Conservation (phyloP, 1,140 invertebrate genomes). For the Drosophila subobscura region DNA sequence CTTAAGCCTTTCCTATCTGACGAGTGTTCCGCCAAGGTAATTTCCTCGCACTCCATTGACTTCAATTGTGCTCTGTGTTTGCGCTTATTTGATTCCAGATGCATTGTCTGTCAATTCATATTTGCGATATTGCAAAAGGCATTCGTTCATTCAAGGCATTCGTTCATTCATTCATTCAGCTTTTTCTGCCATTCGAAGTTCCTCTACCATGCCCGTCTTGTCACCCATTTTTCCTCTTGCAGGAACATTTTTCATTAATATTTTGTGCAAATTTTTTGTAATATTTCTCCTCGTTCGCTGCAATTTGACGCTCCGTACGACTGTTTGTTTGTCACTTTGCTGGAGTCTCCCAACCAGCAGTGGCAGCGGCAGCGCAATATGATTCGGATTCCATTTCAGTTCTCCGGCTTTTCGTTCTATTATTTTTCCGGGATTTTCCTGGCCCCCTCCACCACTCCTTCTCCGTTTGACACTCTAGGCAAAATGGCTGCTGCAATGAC, state of each 20-base stretch:
- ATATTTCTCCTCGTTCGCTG: slow-evolving; percentile 22
- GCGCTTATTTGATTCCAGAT: slow-evolving; percentile 7
- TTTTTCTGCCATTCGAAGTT: neutral
- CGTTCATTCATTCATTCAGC: neutral
- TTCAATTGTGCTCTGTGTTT: slow-evolving; percentile 10
- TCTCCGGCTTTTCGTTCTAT: slow-evolving; percentile 18
- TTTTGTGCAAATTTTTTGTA: slow-evolving; percentile 39
- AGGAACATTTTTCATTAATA: slow-evolving; percentile 54
- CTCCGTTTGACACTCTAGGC: slow-evolving; percentile 62
- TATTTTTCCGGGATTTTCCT: slow-evolving; percentile 7
- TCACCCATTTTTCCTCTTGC: slow-evolving; percentile 17
- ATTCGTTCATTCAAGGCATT: neutral
- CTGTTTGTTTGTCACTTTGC: slow-evolving; percentile 40
- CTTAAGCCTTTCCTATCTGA: slow-evolving; percentile 1
- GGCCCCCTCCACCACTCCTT: slow-evolving; percentile 12
- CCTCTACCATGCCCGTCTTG: neutral
- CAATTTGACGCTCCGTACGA: slow-evolving; percentile 33
- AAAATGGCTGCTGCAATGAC: slow-evolving; percentile 69
- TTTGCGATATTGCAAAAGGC: slow-evolving; percentile 4
- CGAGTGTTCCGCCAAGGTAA: slow-evolving; percentile 34
- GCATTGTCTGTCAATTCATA: slow-evolving; percentile 13
- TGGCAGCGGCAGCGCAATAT: slow-evolving; percentile 25
- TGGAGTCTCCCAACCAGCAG: neutral
- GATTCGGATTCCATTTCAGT: slow-evolving; percentile 55
- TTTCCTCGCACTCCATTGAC: slow-evolving; percentile 23